Evolutionary conservation across 2,888 invertebrate species (phyloP).

Genomic region (Mesopsocus fuscifrons): DNA sequence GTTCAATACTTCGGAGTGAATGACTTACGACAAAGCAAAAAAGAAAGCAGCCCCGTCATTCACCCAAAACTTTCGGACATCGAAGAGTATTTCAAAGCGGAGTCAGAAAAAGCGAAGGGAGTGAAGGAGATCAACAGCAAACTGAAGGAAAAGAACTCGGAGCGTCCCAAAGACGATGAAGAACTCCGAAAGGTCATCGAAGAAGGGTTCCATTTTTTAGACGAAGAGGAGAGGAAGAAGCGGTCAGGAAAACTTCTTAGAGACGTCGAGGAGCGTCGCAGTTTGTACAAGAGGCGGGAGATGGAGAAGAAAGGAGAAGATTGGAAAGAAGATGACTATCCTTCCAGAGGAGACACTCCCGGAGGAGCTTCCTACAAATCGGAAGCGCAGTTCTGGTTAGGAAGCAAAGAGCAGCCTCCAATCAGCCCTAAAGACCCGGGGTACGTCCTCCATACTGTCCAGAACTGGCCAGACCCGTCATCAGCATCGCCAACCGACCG

Average conservation of each 20-base stretch:
- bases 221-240: conserved; percentile 8
- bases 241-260: not conserved
- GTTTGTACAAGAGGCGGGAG: not conserved
- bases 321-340: not conserved
- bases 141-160: conserved; percentile 1
- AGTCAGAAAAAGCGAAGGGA: not conserved
- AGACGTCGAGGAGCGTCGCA: not conserved
- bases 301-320: not conserved
- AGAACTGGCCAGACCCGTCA: conserved; percentile 33
- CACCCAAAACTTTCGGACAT: conserved; percentile 8
- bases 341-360: not conserved
- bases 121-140: conserved; percentile 5
- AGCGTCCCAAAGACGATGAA: conserved; percentile 2
- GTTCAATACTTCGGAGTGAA: conserved; percentile 1
- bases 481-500: conserved; percentile 2
- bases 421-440: conserved; percentile 55
- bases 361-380: conserved; percentile 1
- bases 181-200: conserved; percentile 1
- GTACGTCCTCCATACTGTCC: conserved; percentile 51
- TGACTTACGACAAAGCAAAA: not conserved
- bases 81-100: not conserved
- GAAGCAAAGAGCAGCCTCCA: conserved; percentile 16
- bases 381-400: not conserved
- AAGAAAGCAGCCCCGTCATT: conserved; percentile 5
- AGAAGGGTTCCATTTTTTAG: conserved; percentile 7